A percentile compares a stretch with the other conserved stretches of the same genome.
Evolutionary conservation across 2,888 invertebrate genomes (phyloP).

Genomic region (Cephus sareptanus): DNA sequence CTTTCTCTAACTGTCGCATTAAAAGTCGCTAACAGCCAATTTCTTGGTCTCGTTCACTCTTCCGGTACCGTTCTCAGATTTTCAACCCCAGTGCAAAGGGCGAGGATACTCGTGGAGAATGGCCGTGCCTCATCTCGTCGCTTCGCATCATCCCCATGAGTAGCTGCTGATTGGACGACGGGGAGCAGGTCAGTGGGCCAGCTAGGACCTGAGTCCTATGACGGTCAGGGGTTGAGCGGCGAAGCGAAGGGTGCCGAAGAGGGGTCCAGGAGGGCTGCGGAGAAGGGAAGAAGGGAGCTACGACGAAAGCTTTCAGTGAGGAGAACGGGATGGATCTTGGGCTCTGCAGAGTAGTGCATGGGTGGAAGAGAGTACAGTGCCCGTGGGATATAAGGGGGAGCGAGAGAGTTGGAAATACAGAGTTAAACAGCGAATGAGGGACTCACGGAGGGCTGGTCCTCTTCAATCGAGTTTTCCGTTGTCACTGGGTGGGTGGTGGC

Average conservation of each 20-base stretch:
- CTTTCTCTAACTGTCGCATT: constrained; percentile 27
- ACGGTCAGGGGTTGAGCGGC: constrained; percentile 21
- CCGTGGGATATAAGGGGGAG: neutral
- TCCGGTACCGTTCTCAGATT: neutral
- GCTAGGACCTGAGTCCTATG: neutral
- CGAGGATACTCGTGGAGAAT: no score
- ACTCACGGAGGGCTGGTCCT: neutral
- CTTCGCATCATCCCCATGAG: constrained; percentile 21
- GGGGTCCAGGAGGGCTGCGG: neutral
- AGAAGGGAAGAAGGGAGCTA: neutral
- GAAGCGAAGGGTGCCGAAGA: neutral
- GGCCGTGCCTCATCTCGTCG: constrained; percentile 1
- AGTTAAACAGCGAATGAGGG: neutral
- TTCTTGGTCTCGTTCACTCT: constrained; percentile 22
- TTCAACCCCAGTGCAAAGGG: neutral
- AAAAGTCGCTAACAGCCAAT: constrained; percentile 33
- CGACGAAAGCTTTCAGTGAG: neutral
- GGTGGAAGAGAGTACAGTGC: neutral
- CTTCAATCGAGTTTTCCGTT: constrained; percentile 6
- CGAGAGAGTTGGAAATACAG: neutral
- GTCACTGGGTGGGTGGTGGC: constrained; percentile 2
- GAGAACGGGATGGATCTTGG: neutral
- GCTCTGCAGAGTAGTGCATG: neutral
- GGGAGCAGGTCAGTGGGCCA: constrained; percentile 58
- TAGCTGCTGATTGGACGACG: constrained; percentile 40